These are phyloP conservation scores for Bubo blakistoni DNA, from an alignment of 2,113 vertebrate genomes.

Conservation along the genomic window DNA sequence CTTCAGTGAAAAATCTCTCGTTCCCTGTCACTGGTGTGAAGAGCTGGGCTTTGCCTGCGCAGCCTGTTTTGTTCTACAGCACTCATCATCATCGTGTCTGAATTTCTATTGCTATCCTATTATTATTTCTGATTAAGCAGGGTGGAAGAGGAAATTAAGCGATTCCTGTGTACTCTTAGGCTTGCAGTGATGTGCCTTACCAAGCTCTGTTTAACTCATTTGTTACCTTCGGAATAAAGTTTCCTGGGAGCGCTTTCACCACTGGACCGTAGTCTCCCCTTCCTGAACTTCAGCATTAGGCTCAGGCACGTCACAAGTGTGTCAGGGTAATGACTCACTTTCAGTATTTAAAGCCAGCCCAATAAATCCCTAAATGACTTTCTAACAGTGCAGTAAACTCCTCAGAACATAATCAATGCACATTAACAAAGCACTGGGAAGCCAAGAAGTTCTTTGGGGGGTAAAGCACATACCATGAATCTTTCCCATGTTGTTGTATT, in stretches of 20 bases:
- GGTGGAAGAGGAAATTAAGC: background rate
- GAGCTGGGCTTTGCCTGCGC: background rate
- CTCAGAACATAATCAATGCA: constrained; percentile 56
- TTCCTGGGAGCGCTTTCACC: background rate
- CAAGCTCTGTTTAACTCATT: background rate
- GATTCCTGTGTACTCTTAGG: background rate
- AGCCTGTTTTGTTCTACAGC: background rate
- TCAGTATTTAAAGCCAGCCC: constrained; percentile 12
- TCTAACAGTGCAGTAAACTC: constrained; percentile 37
- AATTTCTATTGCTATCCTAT: background rate
- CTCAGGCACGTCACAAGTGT: background rate
- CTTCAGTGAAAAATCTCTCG: background rate
- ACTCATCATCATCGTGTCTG: background rate
- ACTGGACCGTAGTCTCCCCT: background rate
- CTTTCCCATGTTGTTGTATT: background rate
- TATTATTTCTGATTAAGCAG: background rate
- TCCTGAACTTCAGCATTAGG: background rate
- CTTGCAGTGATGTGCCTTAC: background rate
- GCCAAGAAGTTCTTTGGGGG: background rate
- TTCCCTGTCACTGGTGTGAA: background rate
- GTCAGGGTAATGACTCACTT: background rate
- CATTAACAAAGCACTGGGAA: constrained; percentile 35
- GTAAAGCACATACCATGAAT: constrained; percentile 18
- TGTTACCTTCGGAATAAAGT: background rate
- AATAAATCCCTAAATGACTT: constrained; percentile 56